A percentile compares a stretch with the other conserved stretches of the same genome.
Conservation (phyloP, 2,888 invertebrate genomes). For the Xestoiulus laeticollis region DNA sequence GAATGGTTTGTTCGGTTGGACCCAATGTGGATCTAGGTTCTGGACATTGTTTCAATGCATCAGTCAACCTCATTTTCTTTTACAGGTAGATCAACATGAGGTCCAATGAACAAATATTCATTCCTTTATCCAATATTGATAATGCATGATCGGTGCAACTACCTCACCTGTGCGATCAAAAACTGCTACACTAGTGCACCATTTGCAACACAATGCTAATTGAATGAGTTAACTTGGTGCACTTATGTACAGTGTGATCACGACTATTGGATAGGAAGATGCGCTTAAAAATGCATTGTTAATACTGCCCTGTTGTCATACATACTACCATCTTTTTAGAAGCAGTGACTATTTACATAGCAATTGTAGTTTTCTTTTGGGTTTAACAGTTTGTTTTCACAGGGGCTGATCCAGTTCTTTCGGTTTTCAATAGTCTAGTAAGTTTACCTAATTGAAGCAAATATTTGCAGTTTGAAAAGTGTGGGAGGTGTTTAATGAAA, state of each 20-base stretch:
- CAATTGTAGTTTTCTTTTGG: background rate
- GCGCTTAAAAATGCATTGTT: background rate
- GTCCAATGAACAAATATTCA: background rate
- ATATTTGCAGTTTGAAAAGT: too few relatives aligned
- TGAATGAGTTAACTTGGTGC: background rate
- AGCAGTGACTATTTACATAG: background rate
- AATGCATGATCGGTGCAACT: background rate
- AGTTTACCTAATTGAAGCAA: too few relatives aligned
- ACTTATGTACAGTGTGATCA: background rate
- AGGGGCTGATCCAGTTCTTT: background rate
- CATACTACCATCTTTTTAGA: constrained; percentile 12
- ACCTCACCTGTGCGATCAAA: background rate
- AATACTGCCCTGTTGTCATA: background rate
- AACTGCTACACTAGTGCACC: background rate
- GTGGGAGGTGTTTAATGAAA: too few relatives aligned
- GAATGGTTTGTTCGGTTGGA: background rate
- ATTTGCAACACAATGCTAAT: background rate
- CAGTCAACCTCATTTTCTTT: too few relatives aligned
- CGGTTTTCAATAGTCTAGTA: background rate
- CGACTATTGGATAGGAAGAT: background rate
- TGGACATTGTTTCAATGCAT: too few relatives aligned
- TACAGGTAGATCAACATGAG: too few relatives aligned
- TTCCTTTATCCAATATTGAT: background rate
- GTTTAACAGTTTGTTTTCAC: background rate
- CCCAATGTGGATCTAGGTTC: background rate